phyloP scores from a whole-genome alignment of 1,140 invertebrate genomes.

The Camponotus pennsylvanicus region DNA sequence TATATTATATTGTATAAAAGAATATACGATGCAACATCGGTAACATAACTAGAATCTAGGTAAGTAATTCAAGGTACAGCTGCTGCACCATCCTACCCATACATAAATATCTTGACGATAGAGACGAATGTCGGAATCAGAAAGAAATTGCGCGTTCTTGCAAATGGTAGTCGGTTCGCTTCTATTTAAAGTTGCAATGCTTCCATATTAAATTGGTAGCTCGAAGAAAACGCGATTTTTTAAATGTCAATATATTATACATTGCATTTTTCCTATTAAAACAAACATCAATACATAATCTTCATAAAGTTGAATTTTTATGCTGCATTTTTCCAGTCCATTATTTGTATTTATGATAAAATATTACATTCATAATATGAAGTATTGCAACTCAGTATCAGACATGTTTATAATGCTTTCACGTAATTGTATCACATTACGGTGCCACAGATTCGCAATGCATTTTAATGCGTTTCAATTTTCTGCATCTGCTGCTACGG shows the following conservation, averaged over 20 bases:
- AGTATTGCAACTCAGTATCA: not conserved
- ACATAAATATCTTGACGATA: slow-evolving; percentile 53
- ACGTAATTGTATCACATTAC: slow-evolving; percentile 40
- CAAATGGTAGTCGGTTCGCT: slow-evolving; percentile 19
- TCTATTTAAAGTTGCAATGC: not conserved
- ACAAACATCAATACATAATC: not conserved
- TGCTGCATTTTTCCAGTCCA: not conserved
- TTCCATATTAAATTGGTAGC: slow-evolving; percentile 19
- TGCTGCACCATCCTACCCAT: slow-evolving; percentile 43
- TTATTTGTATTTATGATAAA: not conserved
- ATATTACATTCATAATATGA: slow-evolving; percentile 25
- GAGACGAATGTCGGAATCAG: slow-evolving; percentile 41
- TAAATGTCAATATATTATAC: not conserved
- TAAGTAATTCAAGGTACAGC: slow-evolving; percentile 63
- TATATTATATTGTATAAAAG: slow-evolving; percentile 19
- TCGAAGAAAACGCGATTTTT: not conserved
- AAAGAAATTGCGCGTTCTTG: slow-evolving; percentile 42
- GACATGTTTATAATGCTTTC: slow-evolving; percentile 36
- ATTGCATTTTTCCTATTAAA: not conserved
- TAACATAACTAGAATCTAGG: slow-evolving; percentile 55
- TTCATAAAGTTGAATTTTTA: not conserved
- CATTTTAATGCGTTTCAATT: slow-evolving; percentile 58
- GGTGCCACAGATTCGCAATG: slow-evolving; percentile 27
- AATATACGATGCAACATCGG: slow-evolving; percentile 15
- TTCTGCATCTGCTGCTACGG: slow-evolving; percentile 16